Percentiles rank a stretch among this genome's conserved stretches.
These are phyloP conservation scores for Tupaia tana DNA, from an alignment of 2,113 vertebrate genomes.

Conservation along the genomic window DNA sequence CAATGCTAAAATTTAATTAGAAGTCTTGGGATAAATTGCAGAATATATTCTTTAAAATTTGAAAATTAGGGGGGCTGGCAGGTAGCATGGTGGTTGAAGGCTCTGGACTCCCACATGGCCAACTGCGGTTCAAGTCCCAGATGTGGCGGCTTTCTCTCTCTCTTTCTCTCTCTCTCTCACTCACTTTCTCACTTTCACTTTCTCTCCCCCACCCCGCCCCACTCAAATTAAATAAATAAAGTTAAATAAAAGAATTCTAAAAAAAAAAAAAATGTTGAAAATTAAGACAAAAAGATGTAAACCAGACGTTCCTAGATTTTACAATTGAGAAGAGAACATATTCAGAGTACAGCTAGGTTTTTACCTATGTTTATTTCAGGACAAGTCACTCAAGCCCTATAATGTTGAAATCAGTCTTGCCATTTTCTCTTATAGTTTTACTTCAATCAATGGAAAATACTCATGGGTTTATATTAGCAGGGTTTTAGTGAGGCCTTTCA, in stretches of 20 bases:
- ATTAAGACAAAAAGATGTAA: neutral
- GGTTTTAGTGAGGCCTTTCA: constrained; percentile 50
- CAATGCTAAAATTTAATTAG: constrained; percentile 19
- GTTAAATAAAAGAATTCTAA: too few relatives aligned
- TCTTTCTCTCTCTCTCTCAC: too few relatives aligned
- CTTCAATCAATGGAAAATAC: constrained; percentile 1
- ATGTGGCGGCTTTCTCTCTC: too few relatives aligned
- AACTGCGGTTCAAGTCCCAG: too few relatives aligned
- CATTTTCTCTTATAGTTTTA: neutral
- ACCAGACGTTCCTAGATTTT: neutral
- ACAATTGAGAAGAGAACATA: constrained; percentile 23
- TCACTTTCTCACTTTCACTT: too few relatives aligned
- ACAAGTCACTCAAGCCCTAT: neutral
- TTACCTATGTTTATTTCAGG: constrained; percentile 8
- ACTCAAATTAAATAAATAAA: too few relatives aligned
- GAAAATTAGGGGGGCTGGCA: too few relatives aligned
- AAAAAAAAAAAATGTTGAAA: neutral
- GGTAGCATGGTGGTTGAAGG: too few relatives aligned
- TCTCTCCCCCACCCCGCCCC: too few relatives aligned
- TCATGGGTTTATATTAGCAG: neutral
- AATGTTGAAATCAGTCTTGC: neutral
- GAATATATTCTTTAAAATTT: neutral
- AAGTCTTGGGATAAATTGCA: neutral
- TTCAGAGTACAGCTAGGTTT: neutral
- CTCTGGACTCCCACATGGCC: too few relatives aligned